phyloP scores from a whole-genome alignment of 2,888 invertebrate species.

The Noctua comes region DNA sequence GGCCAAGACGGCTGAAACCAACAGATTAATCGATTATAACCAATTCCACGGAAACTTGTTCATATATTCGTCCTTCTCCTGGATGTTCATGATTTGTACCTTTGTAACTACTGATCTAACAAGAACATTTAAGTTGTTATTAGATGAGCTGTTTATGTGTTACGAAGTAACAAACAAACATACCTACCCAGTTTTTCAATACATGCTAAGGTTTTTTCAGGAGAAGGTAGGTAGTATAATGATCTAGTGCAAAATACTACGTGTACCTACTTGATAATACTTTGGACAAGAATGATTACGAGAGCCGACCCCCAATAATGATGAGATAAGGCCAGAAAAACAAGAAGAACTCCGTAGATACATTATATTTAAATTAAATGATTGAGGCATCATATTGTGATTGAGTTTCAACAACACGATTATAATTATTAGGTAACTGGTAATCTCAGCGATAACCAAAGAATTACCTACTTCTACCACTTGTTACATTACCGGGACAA shows the following conservation, averaged over 20 bases:
- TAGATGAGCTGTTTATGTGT: neutral
- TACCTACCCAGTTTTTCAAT: too few relatives aligned
- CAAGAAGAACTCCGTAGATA: neutral
- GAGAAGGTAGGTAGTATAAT: too few relatives aligned
- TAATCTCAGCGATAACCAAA: neutral
- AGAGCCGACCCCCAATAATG: too few relatives aligned
- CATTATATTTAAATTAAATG: neutral
- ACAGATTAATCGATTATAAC: neutral
- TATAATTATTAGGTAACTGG: neutral
- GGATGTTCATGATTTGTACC: too few relatives aligned
- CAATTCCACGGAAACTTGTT: neutral
- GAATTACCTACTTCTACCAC: constrained; percentile 5
- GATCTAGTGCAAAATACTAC: too few relatives aligned
- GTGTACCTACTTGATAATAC: neutral
- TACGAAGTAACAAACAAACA: neutral
- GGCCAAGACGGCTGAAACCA: constrained; percentile 77
- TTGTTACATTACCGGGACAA: neutral
- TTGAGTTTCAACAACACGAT: neutral
- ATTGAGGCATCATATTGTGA: neutral
- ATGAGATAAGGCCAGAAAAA: too few relatives aligned
- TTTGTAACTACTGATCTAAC: neutral
- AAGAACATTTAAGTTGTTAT: neutral
- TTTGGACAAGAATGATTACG: neutral
- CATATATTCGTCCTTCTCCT: neutral
- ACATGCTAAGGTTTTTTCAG: too few relatives aligned